Conservation (phyloP, 2,888 invertebrate genomes). For the Fissipunctia ypsillon region DNA sequence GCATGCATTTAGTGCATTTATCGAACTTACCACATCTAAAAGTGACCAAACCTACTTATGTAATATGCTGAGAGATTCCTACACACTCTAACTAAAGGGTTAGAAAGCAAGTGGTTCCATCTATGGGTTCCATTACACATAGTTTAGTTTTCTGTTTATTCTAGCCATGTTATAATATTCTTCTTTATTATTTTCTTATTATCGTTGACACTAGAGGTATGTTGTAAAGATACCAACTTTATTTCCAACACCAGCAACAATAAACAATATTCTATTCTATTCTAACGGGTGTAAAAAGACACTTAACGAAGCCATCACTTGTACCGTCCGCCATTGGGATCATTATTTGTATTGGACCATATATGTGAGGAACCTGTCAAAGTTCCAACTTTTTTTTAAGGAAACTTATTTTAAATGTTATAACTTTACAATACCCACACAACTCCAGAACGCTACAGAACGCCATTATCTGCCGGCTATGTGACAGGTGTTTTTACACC, state of each 20-base stretch:
- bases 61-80: background rate
- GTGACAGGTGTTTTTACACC: background rate
- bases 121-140: background rate
- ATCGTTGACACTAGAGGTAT: background rate
- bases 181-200: background rate
- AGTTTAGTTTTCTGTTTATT: background rate
- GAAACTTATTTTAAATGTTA: background rate
- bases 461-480: background rate
- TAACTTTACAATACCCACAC: background rate
- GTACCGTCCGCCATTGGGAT: background rate
- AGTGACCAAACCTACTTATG: background rate
- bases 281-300: background rate
- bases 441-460: background rate
- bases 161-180: too few species aligned
- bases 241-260: background rate
- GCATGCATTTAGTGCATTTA: conserved; percentile 9
- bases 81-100: background rate
- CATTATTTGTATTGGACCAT: background rate
- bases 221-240: background rate
- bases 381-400: background rate
- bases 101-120: background rate
- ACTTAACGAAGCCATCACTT: background rate
- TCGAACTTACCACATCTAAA: background rate
- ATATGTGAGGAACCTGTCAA: background rate
- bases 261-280: background rate